Evolutionary conservation across 2,113 vertebrate species (phyloP).

Genomic region (Thalassoma bifasciatum): DNA sequence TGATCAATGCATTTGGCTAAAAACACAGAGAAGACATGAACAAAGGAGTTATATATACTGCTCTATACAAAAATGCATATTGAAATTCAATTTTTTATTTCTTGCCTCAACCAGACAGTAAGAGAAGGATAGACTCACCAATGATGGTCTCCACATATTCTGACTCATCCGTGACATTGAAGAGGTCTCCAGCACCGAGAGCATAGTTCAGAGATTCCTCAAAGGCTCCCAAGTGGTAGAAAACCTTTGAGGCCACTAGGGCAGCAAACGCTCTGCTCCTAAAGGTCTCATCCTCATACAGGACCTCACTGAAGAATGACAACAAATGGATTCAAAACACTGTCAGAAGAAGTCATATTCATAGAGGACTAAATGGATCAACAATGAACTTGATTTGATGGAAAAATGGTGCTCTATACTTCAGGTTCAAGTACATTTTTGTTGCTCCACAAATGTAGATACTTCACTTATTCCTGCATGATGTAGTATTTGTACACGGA

Average conservation of each 20-base stretch:
- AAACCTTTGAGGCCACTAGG: constrained; percentile 98
- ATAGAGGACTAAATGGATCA: background rate
- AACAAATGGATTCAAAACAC: constrained; percentile 17
- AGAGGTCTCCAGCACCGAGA: constrained; percentile 97
- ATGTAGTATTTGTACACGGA: too few species aligned
- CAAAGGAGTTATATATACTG: background rate
- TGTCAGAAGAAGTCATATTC: constrained; percentile 4
- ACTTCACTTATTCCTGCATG: too few species aligned
- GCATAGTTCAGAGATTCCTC: constrained; percentile 99
- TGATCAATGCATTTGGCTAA: constrained; percentile 99
- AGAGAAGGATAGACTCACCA: constrained; percentile 81
- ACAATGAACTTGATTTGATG: background rate
- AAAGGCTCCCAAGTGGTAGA: constrained; percentile 98
- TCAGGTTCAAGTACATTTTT: too few species aligned
- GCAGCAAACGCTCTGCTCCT: constrained; percentile 96
- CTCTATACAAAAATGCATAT: background rate
- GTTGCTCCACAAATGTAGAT: too few species aligned
- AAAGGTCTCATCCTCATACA: constrained; percentile 98
- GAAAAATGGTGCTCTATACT: too few species aligned
- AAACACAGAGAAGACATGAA: background rate
- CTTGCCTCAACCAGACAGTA: background rate
- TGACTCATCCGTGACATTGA: constrained; percentile 97
- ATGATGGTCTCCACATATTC: constrained; percentile 99
- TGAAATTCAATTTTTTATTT: background rate
- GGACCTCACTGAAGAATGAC: constrained; percentile 88